phyloP scores from a whole-genome alignment of 2,888 invertebrate genomes.

The Cheilosia variabilis region DNA sequence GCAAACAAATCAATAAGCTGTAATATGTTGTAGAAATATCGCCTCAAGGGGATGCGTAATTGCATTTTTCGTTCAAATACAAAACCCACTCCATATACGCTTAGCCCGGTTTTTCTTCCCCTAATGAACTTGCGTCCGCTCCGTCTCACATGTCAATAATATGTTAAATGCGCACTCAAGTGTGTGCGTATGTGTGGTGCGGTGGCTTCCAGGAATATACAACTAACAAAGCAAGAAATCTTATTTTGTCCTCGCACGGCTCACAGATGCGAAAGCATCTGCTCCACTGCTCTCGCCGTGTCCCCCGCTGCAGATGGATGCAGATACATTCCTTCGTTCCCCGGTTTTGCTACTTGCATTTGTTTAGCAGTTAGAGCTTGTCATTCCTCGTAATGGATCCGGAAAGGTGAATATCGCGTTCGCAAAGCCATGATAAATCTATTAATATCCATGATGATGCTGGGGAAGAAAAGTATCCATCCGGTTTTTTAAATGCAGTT shows the following conservation, averaged over 20 bases:
- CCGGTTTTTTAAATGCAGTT: constrained; percentile 71
- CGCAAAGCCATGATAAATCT: constrained; percentile 73
- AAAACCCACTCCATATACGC: constrained; percentile 23
- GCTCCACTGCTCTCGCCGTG: constrained; percentile 48
- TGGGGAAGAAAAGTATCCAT: constrained; percentile 70
- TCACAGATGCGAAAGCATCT: constrained; percentile 68
- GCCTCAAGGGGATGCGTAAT: constrained; percentile 46
- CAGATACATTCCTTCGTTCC: constrained; percentile 48
- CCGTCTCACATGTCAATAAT: constrained; percentile 18
- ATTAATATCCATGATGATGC: constrained; percentile 73
- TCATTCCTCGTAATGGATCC: constrained; percentile 75
- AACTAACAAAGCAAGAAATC: constrained; percentile 70
- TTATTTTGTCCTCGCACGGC: constrained; percentile 67
- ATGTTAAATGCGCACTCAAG: constrained; percentile 34
- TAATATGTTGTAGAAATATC: not conserved
- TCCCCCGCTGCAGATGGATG: constrained; percentile 28
- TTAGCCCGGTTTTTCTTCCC: constrained; percentile 23
- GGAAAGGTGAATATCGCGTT: constrained; percentile 75
- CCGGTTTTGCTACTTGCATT: constrained; percentile 67
- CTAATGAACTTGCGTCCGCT: constrained; percentile 16
- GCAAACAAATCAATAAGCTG: constrained; percentile 38
- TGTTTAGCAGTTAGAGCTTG: constrained; percentile 74
- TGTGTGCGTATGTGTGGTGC: constrained; percentile 16
- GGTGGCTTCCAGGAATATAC: constrained; percentile 55
- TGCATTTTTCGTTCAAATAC: constrained; percentile 35